Conservation (phyloP, 2,797 vertebrate genomes). For the Clarias platycephalus region DNA sequence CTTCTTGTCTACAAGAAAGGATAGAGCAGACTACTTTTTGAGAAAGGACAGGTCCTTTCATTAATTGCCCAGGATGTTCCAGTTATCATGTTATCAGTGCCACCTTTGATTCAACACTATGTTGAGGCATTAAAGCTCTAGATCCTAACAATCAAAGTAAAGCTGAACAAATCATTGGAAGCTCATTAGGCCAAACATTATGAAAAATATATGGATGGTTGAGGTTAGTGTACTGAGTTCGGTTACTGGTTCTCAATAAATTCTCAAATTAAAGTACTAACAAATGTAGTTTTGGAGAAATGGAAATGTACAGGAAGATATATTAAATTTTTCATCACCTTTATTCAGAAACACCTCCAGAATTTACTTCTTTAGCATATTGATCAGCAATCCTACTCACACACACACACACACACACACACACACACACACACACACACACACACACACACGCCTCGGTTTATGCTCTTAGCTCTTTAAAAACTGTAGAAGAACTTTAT, state of each 20-base stretch:
- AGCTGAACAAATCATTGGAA: neutral
- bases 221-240: neutral
- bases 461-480: neutral
- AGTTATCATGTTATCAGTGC: too few species aligned
- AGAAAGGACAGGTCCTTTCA: neutral
- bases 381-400: neutral
- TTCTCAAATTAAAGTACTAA: neutral
- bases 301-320: neutral
- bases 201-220: neutral
- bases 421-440: too few species aligned
- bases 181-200: neutral
- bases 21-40: neutral
- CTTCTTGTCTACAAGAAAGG: neutral
- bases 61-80: neutral
- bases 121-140: neutral
- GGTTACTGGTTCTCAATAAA: neutral
- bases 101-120: neutral
- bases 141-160: neutral
- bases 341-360: neutral
- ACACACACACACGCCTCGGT: too few species aligned
- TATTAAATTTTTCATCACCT: neutral
- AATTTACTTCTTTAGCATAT: neutral
- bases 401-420: too few species aligned
- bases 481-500: neutral
- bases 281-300: neutral